Evolutionary conservation across 1,140 invertebrate species (phyloP), one percentile per base, ranked within the genome.

Genomic region (Trachelipus rathkii): DNA sequence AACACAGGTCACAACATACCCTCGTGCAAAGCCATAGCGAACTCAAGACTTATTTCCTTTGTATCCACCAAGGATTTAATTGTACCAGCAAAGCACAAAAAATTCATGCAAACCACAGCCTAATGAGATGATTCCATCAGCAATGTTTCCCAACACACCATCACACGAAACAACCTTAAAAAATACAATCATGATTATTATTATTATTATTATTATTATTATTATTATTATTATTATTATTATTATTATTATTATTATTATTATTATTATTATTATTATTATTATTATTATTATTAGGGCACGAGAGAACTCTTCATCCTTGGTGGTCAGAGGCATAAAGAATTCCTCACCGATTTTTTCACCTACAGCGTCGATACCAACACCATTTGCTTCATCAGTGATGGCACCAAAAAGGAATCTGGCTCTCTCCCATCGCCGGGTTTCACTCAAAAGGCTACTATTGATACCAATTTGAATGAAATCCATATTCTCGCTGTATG

Each of bases 311-410:
- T 96, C 60, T 96, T 93, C 84, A 92, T 96, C 82, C 95, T 96
- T 87, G 93, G 92, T 77, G 94, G 95, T n/a, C 93, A 95, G 83
- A 88, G 93, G 81, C 89, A 91, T 72, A 94, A 94, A 84, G 93
- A 95, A 83, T 93, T 94, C 84, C 86, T 95, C 23, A 92, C 92
- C 84, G 94, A 96, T 83, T 92, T 96, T 84, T 90, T 95, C 82
- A 91, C 91, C 44, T 95, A 92, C 83, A 89, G 93, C 84, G 91
- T 95, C 21, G 92, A 92, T 79, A 89, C 89, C 0, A 85, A 87
- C 76, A 83, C 84, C 77, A 82, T 89, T 43, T 84, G 87, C 77
- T 81, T 86, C 13, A 86, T 90, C 43, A 86, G 84, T 43, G 89
- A 90, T 84, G 88, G 82, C 82, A 85, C 79, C 87, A 85, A 83